phyloP scores from a whole-genome alignment of 2,113 vertebrate species.

The Psittacus erithacus region DNA sequence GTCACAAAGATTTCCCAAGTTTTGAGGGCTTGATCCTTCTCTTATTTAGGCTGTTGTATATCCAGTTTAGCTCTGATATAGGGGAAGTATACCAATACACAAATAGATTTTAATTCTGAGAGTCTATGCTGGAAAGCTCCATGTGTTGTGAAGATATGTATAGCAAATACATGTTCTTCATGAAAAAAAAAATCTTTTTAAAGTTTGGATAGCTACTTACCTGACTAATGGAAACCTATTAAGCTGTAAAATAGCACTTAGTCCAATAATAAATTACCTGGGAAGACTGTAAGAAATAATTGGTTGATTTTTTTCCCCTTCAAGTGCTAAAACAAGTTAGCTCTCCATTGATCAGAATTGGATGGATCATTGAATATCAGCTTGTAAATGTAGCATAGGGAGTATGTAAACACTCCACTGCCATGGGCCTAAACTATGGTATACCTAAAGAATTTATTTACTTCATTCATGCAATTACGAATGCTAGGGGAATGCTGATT shows the following conservation, averaged over 20 bases:
- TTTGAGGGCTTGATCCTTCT: background rate
- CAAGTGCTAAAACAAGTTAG: background rate
- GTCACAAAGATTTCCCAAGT: background rate
- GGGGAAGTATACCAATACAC: background rate
- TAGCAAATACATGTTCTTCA: background rate
- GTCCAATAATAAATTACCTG: background rate
- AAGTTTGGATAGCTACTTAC: background rate
- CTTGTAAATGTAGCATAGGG: background rate
- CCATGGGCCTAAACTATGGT: background rate
- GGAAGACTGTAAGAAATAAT: background rate
- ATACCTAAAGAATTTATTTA: conserved; percentile 14
- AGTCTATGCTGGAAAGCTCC: background rate
- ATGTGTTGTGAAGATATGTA: background rate
- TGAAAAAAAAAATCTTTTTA: background rate
- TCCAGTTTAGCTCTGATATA: background rate
- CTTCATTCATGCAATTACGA: conserved; percentile 61
- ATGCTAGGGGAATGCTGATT: conserved; percentile 79
- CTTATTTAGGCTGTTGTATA: background rate
- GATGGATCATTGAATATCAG: background rate
- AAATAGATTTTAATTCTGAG: background rate
- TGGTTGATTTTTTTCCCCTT: background rate
- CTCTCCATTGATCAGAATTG: background rate
- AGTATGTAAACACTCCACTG: background rate
- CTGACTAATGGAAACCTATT: background rate
- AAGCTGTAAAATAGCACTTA: background rate